Base-by-base conservation (phyloP, 2,888 invertebrate genomes). In the Agrypnus murinus region DNA sequence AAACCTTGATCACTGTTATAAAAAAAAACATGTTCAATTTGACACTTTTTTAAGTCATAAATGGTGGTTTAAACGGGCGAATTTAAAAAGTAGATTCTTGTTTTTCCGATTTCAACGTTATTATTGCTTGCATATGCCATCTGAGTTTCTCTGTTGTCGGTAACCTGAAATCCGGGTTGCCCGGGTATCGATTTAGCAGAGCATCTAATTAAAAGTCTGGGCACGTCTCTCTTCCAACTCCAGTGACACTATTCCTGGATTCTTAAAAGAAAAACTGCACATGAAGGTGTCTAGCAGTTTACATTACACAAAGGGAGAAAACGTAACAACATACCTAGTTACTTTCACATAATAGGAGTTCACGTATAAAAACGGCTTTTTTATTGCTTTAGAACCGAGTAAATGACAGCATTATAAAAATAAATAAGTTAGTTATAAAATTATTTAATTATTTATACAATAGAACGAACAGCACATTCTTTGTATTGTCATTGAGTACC, bases 141-240 rank as follows among this genome's bases (percentile, higher is more conserved):
- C 14, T 32, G 43, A 69, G 69, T 63, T 69, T 53, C 69, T 40
- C 32, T 43, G 53, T 59, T 59, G 57, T 70, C 55, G 55, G 58
- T 57, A 71, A 71, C 71, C 65, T 66, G 48, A 71, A 71, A 58
- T 71, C 71, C 64, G 71, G 67, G 71, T 67, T 66, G 76, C 77
- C 75, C 74, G 73, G 74, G 80, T 85, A 86, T 86, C 85, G 86
- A 86, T 86, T 85, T 79, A 78, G 79, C 79, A 74, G 80, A 84
- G 84, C 84, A 84, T 84, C 85, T 85, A 86, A 85, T 86, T 86
- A 85, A 82, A 81, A 86, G 83, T 84, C 86, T 81, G 79, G 79
- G 84, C 86, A 86, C 86, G 86, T 85, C 79, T 81, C 81, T 79
- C 79, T 81, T 80, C 81, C 82, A 83, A 85, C 84, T 85, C 85